Evolutionary conservation across 2,797 vertebrate species (phyloP).

Genomic region (Pangasius krempfi): DNA sequence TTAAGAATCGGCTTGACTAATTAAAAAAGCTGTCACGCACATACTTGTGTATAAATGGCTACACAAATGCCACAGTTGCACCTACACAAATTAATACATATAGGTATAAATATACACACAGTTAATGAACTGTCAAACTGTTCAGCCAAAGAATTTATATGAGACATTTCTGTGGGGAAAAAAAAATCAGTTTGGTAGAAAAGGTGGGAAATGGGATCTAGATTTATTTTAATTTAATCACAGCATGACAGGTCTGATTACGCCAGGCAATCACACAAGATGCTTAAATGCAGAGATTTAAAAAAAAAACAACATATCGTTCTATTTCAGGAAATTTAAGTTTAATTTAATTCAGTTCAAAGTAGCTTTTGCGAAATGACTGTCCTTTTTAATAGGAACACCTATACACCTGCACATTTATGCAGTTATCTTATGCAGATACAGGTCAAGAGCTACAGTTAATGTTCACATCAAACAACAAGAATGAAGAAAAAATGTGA

Average conservation of each 20-base stretch:
- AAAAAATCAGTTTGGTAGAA: background rate
- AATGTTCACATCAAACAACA: too few species aligned
- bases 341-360: background rate
- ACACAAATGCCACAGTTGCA: background rate
- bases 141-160: background rate
- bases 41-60: background rate
- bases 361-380: background rate
- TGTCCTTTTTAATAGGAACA: too few species aligned
- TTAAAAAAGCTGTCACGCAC: constrained; percentile 7
- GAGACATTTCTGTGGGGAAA: background rate
- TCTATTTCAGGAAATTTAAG: background rate
- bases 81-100: constrained; percentile 1
- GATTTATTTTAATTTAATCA: constrained; percentile 11
- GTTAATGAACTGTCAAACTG: constrained; percentile 12
- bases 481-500: too few species aligned
- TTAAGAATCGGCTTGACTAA: background rate
- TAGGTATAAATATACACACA: background rate
- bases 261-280: background rate
- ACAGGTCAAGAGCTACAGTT: too few species aligned
- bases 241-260: background rate
- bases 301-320: background rate
- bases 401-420: too few species aligned
- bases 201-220: background rate
- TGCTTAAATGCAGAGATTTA: background rate
- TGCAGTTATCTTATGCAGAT: too few species aligned